These are phyloP conservation scores for Protonibea diacanthus DNA, from an alignment of 2,797 vertebrate species.

Conservation along the genomic window DNA sequence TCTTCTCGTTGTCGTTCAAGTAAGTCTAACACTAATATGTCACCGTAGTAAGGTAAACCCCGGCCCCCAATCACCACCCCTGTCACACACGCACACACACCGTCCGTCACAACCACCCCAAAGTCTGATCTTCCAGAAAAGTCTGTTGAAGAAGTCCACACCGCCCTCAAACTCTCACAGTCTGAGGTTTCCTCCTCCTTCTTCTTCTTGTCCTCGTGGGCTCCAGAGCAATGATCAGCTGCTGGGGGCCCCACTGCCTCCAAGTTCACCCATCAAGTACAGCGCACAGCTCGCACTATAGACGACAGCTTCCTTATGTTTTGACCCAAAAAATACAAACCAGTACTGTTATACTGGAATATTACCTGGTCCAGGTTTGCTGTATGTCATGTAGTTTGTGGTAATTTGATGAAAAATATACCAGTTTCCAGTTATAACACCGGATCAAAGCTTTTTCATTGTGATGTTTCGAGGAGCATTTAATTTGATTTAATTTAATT, in stretches of 20 bases:
- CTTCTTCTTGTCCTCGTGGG: background rate
- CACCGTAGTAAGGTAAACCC: constrained; percentile 57
- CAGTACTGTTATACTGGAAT: background rate
- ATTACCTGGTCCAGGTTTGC: constrained; percentile 7
- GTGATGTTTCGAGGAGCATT: background rate
- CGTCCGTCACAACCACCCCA: constrained; percentile 24
- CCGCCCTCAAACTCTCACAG: constrained; percentile 22
- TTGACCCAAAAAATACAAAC: constrained; percentile 1
- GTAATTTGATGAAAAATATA: constrained; percentile 19
- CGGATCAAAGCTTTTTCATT: background rate
- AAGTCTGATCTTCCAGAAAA: constrained; percentile 31
- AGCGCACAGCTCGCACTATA: background rate
- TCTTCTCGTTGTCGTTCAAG: constrained; percentile 80
- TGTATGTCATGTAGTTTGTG: constrained; percentile 21
- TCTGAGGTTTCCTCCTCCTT: background rate
- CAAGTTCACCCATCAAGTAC: background rate
- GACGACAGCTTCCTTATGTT: background rate
- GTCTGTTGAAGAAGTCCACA: constrained; percentile 25
- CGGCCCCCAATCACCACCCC: constrained; percentile 8
- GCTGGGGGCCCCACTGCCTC: background rate
- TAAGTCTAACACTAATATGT: constrained; percentile 83
- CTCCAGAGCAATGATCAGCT: background rate
- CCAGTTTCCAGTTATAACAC: background rate
- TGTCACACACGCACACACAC: constrained; percentile 22
- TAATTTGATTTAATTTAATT: background rate